Conservation (phyloP, 2,113 vertebrate genomes). For the Cyprinus carpio region DNA sequence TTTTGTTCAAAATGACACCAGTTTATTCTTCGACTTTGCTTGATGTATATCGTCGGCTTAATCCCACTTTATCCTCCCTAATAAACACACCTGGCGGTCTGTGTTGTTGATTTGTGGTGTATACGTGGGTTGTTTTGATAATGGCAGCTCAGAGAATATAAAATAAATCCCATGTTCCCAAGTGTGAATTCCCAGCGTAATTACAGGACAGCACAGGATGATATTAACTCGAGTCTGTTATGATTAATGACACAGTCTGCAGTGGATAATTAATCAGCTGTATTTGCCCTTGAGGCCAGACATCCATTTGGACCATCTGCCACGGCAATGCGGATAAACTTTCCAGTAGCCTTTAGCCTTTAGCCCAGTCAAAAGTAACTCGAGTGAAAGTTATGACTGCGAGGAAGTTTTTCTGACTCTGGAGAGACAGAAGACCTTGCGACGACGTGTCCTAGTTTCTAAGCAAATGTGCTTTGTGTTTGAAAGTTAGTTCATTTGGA, state of each 20-base stretch:
- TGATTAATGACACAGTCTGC: constrained; percentile 50
- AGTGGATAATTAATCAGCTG: constrained; percentile 49
- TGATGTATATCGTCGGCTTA: not conserved
- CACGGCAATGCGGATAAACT: not conserved
- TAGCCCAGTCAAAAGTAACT: not conserved
- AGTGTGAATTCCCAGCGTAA: constrained; percentile 24
- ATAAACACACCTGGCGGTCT: not conserved
- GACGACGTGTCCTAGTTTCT: constrained; percentile 11
- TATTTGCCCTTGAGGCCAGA: constrained; percentile 41
- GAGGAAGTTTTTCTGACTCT: not conserved
- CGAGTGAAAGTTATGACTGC: not conserved
- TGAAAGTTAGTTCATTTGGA: not conserved
- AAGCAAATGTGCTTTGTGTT: not conserved
- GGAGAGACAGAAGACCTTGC: constrained; percentile 1
- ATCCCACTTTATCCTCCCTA: not conserved
- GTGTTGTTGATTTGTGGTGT: not conserved
- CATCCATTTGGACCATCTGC: constrained; percentile 45
- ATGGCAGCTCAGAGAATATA: not conserved
- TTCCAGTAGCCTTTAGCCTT: constrained; percentile 8
- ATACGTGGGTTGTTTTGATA: not conserved
- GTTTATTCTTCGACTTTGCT: not conserved
- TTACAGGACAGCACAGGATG: constrained; percentile 18
- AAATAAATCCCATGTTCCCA: constrained; percentile 12
- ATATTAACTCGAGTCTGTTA: constrained; percentile 36
- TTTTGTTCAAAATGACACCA: not conserved